A percentile compares a stretch with the other conserved stretches of the same genome.
Conservation (phyloP, 2,113 vertebrate species). For the Vicugna pacos region DNA sequence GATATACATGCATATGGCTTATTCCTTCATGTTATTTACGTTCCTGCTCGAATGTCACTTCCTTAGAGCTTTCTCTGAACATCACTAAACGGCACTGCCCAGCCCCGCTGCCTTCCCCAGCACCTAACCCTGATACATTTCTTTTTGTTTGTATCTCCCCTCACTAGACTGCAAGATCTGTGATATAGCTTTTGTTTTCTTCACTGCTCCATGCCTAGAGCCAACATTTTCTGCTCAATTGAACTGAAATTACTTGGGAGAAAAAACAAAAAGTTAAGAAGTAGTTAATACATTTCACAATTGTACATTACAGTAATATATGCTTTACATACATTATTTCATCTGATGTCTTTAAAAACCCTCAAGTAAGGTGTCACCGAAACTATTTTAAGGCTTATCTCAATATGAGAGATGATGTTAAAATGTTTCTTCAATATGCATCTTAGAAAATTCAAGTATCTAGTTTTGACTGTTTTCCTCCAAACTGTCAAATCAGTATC, state of each 20-base stretch:
- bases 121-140: neutral
- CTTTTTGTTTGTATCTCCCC: neutral
- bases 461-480: neutral
- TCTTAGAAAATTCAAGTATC: neutral
- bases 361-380: neutral
- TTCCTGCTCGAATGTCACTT: neutral
- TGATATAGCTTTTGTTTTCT: neutral
- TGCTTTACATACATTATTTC: neutral
- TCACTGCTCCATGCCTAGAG: neutral
- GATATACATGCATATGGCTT: neutral
- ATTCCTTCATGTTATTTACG: neutral
- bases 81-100: neutral
- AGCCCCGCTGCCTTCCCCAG: neutral
- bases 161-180: neutral
- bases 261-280: slow-evolving; percentile 10
- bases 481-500: neutral
- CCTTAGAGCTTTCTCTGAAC: neutral
- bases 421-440: neutral
- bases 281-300: neutral
- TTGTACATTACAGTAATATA: neutral
- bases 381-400: neutral
- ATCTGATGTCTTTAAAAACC: neutral
- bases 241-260: neutral
- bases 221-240: neutral
- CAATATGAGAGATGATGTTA: neutral